Evolutionary conservation across 2,888 invertebrate species (phyloP).

Genomic region (Drosophila lacicola): DNA sequence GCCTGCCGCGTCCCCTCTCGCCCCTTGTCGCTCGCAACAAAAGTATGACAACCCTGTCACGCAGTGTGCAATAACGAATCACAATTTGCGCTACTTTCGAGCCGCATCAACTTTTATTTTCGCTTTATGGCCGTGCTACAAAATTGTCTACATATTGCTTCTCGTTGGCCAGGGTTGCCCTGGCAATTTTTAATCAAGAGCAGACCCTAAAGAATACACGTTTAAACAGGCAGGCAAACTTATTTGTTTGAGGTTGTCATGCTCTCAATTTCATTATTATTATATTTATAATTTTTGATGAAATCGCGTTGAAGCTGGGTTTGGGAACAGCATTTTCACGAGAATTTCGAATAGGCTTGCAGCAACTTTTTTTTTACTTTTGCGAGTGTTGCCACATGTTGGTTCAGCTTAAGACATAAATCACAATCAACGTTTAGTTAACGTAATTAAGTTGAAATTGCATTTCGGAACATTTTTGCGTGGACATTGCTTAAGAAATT

Average conservation of each 20-base stretch:
- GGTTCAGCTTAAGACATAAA: too few species aligned
- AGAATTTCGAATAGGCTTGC: too few species aligned
- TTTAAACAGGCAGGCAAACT: neutral
- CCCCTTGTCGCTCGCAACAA: neutral
- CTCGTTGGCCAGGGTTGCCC: conserved; percentile 36
- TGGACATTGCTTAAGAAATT: too few species aligned
- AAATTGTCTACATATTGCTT: conserved; percentile 10
- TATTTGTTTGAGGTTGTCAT: neutral
- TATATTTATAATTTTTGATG: too few species aligned
- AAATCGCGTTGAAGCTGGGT: too few species aligned
- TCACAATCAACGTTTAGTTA: too few species aligned
- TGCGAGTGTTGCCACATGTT: too few species aligned
- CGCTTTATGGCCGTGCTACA: conserved; percentile 2
- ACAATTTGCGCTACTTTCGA: conserved; percentile 55
- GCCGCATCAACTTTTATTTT: conserved; percentile 2
- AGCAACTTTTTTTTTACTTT: too few species aligned
- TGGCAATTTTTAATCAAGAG: conserved; percentile 58
- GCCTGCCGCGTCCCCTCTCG: neutral
- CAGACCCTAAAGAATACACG: conserved; percentile 8
- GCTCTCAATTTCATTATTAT: neutral
- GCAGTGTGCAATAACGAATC: conserved; percentile 66
- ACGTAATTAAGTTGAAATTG: neutral
- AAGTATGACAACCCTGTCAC: conserved; percentile 31
- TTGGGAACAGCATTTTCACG: too few species aligned
- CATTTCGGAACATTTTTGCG: neutral